A percentile compares a stretch with the other conserved stretches of the same genome.
Conservation (phyloP, 1,140 invertebrate species). For the Drosophila ohnishii region DNA sequence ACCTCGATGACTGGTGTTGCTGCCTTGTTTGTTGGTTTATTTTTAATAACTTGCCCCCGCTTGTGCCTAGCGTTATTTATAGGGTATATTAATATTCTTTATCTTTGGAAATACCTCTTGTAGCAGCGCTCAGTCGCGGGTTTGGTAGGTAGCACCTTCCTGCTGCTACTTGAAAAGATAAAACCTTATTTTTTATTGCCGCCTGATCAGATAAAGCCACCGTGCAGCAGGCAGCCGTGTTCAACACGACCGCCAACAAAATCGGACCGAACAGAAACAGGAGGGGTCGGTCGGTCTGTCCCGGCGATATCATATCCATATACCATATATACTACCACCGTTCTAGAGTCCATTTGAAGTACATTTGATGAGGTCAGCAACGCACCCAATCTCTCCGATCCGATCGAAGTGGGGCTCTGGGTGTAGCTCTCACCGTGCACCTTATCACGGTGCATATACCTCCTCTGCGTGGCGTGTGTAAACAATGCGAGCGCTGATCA, state of each 20-base stretch:
- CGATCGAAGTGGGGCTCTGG: slow-evolving; percentile 47
- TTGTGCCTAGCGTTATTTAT: slow-evolving; percentile 68
- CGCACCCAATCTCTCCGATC: slow-evolving; percentile 50
- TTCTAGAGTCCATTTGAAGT: slow-evolving; percentile 71
- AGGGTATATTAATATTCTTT: slow-evolving; percentile 83
- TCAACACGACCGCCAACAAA: slow-evolving; percentile 52
- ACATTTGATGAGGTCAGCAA: slow-evolving; percentile 80
- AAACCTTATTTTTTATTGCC: slow-evolving; percentile 82
- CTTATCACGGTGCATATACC: slow-evolving; percentile 61
- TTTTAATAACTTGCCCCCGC: slow-evolving; percentile 76
- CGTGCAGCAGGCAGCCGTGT: slow-evolving; percentile 72
- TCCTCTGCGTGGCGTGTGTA: slow-evolving; percentile 41
- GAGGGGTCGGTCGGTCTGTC: slow-evolving; percentile 13
- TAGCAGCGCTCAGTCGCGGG: slow-evolving; percentile 47
- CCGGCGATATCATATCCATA: slow-evolving; percentile 77
- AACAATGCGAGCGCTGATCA: slow-evolving; percentile 26
- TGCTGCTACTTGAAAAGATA: slow-evolving; percentile 83
- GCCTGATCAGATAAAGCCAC: slow-evolving; percentile 82
- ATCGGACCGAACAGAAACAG: slow-evolving; percentile 9
- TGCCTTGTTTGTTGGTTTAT: slow-evolving; percentile 59
- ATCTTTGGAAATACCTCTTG: slow-evolving; percentile 77
- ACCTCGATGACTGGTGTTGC: slow-evolving; percentile 51
- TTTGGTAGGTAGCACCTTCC: slow-evolving; percentile 76
- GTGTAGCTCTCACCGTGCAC: slow-evolving; percentile 19
- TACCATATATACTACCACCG: slow-evolving; percentile 37